Evolutionary conservation across 2,888 invertebrate species (phyloP).

Genomic region (Morinoia aosen): DNA sequence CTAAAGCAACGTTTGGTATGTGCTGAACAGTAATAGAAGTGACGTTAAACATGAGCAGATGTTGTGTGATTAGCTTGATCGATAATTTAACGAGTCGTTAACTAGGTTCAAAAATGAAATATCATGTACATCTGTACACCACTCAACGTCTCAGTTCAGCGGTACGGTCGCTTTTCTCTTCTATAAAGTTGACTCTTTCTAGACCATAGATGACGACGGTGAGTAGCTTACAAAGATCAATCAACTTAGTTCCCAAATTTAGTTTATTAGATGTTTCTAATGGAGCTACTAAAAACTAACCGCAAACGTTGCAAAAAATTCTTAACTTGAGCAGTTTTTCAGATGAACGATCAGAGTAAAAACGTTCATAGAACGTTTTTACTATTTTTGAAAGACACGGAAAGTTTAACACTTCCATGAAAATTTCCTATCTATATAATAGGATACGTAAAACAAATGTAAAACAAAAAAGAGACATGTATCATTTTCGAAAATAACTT

Average conservation of each 20-base stretch:
- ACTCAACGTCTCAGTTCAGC: no score
- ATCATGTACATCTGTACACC: no score
- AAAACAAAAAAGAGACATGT: background rate
- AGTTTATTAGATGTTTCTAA: background rate
- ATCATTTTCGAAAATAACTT: background rate
- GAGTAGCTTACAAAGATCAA: background rate
- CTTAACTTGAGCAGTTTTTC: background rate
- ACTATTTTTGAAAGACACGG: background rate
- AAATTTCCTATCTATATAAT: background rate
- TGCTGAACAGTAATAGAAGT: background rate
- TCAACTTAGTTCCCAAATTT: background rate
- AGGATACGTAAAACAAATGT: background rate
- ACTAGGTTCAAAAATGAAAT: no score
- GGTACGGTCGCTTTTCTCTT: background rate
- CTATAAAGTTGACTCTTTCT: background rate
- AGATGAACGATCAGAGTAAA: background rate
- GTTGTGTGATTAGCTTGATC: no score
- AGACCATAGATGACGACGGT: background rate
- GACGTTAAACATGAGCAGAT: background rate
- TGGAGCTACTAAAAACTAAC: background rate
- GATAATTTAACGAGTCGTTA: no score
- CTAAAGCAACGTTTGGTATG: background rate
- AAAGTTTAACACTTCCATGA: background rate
- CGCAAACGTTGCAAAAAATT: background rate
- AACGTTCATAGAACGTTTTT: background rate